Conservation (phyloP, 2,113 vertebrate genomes). For the Andinoacara biseriatus region DNA sequence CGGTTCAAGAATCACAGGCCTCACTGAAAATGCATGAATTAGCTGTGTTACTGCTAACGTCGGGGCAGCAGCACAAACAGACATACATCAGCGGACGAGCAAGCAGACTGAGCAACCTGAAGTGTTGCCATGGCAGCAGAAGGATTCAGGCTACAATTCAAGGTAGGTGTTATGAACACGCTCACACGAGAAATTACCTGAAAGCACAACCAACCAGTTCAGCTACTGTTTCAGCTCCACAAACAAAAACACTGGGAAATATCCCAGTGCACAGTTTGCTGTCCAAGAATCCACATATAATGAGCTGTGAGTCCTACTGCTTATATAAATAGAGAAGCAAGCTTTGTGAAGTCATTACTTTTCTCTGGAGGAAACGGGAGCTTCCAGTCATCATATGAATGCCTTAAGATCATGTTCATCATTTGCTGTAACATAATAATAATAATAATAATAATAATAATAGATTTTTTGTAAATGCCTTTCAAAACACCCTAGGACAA, state of each 20-base stretch:
- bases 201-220: background rate
- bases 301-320: background rate
- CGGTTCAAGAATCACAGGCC: background rate
- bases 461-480: no score
- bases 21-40: slow-evolving; percentile 31
- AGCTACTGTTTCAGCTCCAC: background rate
- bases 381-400: background rate
- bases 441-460: no score
- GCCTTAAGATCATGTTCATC: background rate
- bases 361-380: background rate
- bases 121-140: slow-evolving; percentile 43
- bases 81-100: slow-evolving; percentile 5
- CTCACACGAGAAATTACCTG: background rate
- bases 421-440: background rate
- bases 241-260: background rate
- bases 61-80: background rate
- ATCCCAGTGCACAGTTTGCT: background rate
- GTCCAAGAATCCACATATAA: background rate
- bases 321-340: no score
- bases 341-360: background rate
- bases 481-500: background rate
- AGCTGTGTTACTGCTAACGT: slow-evolving; percentile 12
- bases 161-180: background rate
- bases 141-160: background rate
- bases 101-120: slow-evolving; percentile 7